phyloP scores from a whole-genome alignment of 2,797 vertebrate species.

The Danio tinwini region DNA sequence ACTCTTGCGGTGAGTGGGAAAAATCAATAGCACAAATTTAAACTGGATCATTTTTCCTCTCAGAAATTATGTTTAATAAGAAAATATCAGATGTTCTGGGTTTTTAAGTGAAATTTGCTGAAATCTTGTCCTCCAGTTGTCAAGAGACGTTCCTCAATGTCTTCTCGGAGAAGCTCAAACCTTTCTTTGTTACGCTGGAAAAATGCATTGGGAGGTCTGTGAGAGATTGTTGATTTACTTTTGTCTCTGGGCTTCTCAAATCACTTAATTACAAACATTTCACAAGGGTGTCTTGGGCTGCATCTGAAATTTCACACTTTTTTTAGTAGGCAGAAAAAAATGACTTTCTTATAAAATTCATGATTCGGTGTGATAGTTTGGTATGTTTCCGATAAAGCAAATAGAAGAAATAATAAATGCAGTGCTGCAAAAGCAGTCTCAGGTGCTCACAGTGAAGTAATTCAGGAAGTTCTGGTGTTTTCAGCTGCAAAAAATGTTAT shows the following conservation, averaged over 20 bases:
- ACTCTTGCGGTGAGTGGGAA: too few relatives aligned
- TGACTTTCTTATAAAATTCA: background rate
- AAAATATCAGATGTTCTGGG: background rate
- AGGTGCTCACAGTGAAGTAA: too few relatives aligned
- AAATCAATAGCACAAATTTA: too few relatives aligned
- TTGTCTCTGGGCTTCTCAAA: slow-evolving; percentile 1
- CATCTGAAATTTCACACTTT: background rate
- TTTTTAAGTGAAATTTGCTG: background rate
- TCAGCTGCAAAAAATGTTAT: too few relatives aligned
- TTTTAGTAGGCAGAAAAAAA: background rate
- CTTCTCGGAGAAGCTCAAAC: slow-evolving; percentile 55
- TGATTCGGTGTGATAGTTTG: too few relatives aligned
- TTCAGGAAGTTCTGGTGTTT: too few relatives aligned
- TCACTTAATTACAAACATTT: slow-evolving; percentile 4
- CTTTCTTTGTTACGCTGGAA: slow-evolving; percentile 65
- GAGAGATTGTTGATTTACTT: slow-evolving; percentile 30
- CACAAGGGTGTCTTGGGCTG: slow-evolving; percentile 20
- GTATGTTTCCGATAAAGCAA: too few relatives aligned
- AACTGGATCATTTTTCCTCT: background rate
- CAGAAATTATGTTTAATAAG: background rate
- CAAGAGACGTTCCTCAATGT: slow-evolving; percentile 29
- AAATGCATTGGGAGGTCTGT: slow-evolving; percentile 68
- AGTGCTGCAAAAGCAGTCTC: too few relatives aligned
- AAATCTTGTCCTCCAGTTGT: slow-evolving; percentile 52
- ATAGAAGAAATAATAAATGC: too few relatives aligned